These are phyloP conservation scores for Caenorhabditis angaria DNA, from an alignment of 2,888 invertebrate genomes.

Conservation along the genomic window DNA sequence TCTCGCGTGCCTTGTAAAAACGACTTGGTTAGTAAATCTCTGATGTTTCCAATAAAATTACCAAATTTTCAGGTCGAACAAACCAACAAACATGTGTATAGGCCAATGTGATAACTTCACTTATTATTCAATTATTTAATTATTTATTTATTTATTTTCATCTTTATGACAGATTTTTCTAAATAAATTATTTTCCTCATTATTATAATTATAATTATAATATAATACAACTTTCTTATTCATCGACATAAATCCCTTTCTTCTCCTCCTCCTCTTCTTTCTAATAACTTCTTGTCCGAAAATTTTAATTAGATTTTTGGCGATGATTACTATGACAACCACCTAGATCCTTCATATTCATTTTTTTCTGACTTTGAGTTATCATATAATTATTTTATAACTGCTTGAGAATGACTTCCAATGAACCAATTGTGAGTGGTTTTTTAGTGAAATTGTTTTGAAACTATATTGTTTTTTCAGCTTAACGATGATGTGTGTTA, in stretches of 20 bases:
- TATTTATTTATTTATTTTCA: neutral
- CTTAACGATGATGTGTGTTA: neutral
- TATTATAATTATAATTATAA: neutral
- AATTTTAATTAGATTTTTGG: neutral
- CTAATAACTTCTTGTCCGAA: too few relatives aligned
- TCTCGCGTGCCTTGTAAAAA: conserved; percentile 94
- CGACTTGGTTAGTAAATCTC: conserved; percentile 79
- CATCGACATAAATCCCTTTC: neutral
- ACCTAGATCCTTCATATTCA: neutral
- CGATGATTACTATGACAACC: neutral
- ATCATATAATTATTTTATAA: neutral
- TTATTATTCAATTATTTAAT: neutral
- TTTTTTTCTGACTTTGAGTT: too few relatives aligned
- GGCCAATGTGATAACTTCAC: conserved; percentile 29
- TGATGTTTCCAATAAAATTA: neutral
- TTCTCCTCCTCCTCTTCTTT: conserved; percentile 1
- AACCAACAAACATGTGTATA: conserved; percentile 32
- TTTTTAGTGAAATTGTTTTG: neutral
- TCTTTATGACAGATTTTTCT: neutral
- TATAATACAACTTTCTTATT: neutral
- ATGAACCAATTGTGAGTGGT: neutral
- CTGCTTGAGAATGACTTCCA: neutral
- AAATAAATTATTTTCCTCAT: neutral
- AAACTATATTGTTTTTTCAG: neutral
- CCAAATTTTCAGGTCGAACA: conserved; percentile 29